Evolutionary conservation across 2,888 invertebrate species (phyloP).

Genomic region (Urechis unicinctus): DNA sequence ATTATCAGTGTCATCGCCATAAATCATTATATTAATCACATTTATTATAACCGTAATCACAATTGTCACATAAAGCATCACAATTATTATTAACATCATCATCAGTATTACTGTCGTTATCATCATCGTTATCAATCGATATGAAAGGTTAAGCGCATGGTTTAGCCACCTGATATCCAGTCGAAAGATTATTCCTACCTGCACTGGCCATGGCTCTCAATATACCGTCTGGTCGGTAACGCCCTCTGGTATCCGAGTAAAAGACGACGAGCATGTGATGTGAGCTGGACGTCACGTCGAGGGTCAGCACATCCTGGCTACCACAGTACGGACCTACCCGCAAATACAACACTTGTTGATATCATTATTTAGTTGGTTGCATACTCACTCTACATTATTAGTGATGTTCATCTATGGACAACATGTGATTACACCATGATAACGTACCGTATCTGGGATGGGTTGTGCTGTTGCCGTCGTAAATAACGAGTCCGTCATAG

Average conservation of each 20-base stretch:
- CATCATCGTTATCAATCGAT: too few relatives aligned
- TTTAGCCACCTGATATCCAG: too few relatives aligned
- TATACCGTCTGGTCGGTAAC: slow-evolving; percentile 4
- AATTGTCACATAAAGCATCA: too few relatives aligned
- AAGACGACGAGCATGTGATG: slow-evolving; percentile 10
- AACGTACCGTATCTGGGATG: slow-evolving; percentile 12
- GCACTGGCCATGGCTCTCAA: slow-evolving; percentile 5
- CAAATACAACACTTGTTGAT: not conserved
- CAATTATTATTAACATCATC: too few relatives aligned
- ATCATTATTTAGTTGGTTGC: not conserved
- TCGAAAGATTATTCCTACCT: not conserved
- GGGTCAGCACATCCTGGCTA: not conserved
- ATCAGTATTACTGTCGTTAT: too few relatives aligned
- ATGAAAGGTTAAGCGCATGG: too few relatives aligned
- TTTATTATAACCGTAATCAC: too few relatives aligned
- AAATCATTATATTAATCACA: too few relatives aligned
- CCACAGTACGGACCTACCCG: slow-evolving; percentile 18
- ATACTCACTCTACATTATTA: not conserved
- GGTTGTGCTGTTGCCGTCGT: slow-evolving; percentile 9
- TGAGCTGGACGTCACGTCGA: not conserved
- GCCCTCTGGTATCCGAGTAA: slow-evolving; percentile 13
- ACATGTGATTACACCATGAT: not conserved
- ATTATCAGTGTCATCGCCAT: too few relatives aligned
- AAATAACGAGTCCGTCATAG: slow-evolving; percentile 17
- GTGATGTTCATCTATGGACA: too few relatives aligned